phyloP scores from a whole-genome alignment of 2,888 invertebrate genomes.

The Pegoplata infirma region DNA sequence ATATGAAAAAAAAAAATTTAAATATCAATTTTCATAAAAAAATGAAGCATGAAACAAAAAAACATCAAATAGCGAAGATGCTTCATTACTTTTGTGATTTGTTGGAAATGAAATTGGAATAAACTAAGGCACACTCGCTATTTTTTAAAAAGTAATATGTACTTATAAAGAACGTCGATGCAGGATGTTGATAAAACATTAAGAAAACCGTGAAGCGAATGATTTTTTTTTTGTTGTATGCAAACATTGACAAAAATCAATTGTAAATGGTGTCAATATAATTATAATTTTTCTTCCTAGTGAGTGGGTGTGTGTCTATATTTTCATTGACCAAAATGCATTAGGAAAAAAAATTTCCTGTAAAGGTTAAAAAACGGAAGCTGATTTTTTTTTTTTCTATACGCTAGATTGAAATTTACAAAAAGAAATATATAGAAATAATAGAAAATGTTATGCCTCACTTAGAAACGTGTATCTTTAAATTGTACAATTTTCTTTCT shows the following conservation, averaged over 20 bases:
- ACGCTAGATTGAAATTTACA: constrained; percentile 45
- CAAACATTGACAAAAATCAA: constrained; percentile 45
- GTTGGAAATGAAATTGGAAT: constrained; percentile 62
- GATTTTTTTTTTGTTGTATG: constrained; percentile 34
- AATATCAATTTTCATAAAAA: constrained; percentile 71
- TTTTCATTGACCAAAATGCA: not conserved
- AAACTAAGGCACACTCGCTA: not conserved
- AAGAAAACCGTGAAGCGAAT: constrained; percentile 51
- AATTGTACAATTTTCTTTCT: constrained; percentile 32
- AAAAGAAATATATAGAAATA: constrained; percentile 25
- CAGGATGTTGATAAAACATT: constrained; percentile 44
- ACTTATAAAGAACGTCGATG: not conserved
- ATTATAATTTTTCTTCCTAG: constrained; percentile 28
- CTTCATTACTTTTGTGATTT: constrained; percentile 75
- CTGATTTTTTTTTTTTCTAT: constrained; percentile 17
- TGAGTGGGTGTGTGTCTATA: not conserved
- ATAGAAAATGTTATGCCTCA: constrained; percentile 43
- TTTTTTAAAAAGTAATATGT: too few relatives aligned
- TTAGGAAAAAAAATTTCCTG: not conserved
- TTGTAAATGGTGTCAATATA: constrained; percentile 51
- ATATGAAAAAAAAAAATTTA: constrained; percentile 61
- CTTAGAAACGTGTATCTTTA: constrained; percentile 51
- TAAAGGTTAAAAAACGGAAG: constrained; percentile 30
- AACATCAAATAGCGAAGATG: constrained; percentile 70
- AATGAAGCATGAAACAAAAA: constrained; percentile 70